Conservation (phyloP, 2,888 invertebrate genomes). For the Eristalinus sepulchralis region DNA sequence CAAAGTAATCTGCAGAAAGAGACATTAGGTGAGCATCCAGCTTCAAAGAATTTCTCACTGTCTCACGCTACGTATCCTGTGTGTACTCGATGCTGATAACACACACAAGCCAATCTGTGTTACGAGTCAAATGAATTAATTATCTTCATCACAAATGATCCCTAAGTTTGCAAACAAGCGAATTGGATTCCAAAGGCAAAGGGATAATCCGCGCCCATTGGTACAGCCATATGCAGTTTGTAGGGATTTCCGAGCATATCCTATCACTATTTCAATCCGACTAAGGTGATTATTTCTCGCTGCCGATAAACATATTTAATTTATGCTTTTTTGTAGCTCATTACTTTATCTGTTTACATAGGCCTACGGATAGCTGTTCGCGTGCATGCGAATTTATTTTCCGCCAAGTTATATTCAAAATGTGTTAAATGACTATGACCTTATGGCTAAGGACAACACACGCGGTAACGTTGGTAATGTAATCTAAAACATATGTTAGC, state of each 20-base stretch:
- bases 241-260: conserved; percentile 13
- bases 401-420: conserved; percentile 2
- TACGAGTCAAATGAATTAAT: conserved; percentile 63
- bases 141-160: conserved; percentile 49
- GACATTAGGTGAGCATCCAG: conserved; percentile 46
- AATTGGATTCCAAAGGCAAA: conserved; percentile 63
- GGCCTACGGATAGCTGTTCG: conserved; percentile 36
- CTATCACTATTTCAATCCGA: not conserved
- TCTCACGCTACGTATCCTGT: conserved; percentile 16
- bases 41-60: conserved; percentile 51
- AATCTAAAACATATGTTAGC: conserved; percentile 68
- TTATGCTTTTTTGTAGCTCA: conserved; percentile 62
- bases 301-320: conserved; percentile 54
- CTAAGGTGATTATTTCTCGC: conserved; percentile 58
- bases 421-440: conserved; percentile 38
- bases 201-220: conserved; percentile 53
- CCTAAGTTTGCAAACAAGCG: conserved; percentile 65
- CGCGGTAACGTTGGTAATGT: conserved; percentile 59
- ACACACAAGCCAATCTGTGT: not conserved
- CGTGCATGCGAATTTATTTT: no score
- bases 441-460: conserved; percentile 39
- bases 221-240: conserved; percentile 33
- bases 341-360: conserved; percentile 64
- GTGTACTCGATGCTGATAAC: not conserved
- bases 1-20: conserved; percentile 54